Base-by-base conservation (phyloP, 2,113 vertebrate genomes). In the Pterocles orientalis region DNA sequence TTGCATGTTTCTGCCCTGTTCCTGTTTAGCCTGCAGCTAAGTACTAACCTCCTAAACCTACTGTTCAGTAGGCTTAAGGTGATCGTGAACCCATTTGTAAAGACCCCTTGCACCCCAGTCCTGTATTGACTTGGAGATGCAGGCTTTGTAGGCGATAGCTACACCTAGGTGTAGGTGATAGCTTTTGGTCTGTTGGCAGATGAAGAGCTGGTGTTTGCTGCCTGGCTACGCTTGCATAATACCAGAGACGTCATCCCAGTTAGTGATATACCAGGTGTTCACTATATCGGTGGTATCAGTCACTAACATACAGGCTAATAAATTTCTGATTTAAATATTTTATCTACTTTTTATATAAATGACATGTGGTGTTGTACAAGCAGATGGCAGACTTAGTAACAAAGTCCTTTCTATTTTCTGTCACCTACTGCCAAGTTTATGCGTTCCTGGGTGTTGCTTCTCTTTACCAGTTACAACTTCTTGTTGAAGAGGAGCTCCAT, bases 321-420 rank as follows among this genome's bases (percentile, higher is more conserved):
- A 47, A 80, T 21, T 43, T 82, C 39, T 71, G 10, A 51, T 88
- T 82, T 71, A 79, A 64, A 47, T 64, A 5, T 86, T 26, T 60
- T 64, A 14, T 5, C 39, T 76, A 7, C 29, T 85, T 53, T 61
- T 78, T 54, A 50, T 79, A 25, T 80, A 86, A 82, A 72, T 5
- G 16, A 17, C 28, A 51, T 20, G 58, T 25, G 33, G 68, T 61
- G 34, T 31, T 82, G n/a, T 61, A 81, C 80, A 83, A 90, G 65
- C 86, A 94, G 76, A 86, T 77, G 76, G 76, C 14, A 88, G 33
- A 48, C 71, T 86, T 61, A 54, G 28, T 88, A 86, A 79, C 82
- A 72, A 88, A 94, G 80, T 76, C 45, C 36, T 82, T 92, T 50
- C 62, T 88, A 69, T 90, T 94, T 96, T 92, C 70, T 88, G 54